Evolutionary conservation across 2,888 invertebrate genomes (phyloP).

Genomic region (Lycocerus yunnanus): DNA sequence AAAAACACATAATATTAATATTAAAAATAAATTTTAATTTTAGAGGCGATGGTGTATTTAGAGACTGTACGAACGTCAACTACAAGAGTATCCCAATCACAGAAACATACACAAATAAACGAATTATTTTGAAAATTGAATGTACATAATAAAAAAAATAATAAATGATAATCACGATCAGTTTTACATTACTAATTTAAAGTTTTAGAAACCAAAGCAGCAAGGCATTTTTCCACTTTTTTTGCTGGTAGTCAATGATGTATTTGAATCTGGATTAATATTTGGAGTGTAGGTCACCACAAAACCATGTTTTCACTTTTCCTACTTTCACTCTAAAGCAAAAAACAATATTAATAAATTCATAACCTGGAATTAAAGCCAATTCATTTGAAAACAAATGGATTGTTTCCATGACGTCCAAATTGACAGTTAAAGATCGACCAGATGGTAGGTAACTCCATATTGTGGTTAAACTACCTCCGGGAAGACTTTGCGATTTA

Average conservation of each 20-base stretch:
- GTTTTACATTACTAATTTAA: not conserved
- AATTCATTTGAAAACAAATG: no score
- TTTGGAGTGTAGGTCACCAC: constrained; percentile 23
- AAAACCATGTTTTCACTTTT: constrained; percentile 11
- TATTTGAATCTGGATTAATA: not conserved
- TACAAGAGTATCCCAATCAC: not conserved
- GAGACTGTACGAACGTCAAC: constrained; percentile 11
- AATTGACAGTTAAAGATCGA: no score
- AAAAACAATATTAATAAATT: not conserved
- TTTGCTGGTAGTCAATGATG: not conserved
- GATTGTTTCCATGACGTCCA: no score
- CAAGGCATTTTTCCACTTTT: not conserved
- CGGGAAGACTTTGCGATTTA: no score
- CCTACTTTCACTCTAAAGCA: not conserved
- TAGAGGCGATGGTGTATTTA: constrained; percentile 14
- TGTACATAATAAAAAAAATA: not conserved
- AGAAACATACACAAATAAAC: not conserved
- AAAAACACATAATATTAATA: not conserved
- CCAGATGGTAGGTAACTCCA: no score
- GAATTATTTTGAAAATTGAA: not conserved
- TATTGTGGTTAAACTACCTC: no score
- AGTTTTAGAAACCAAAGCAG: not conserved
- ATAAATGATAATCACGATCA: not conserved
- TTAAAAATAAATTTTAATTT: not conserved
- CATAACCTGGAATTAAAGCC: no score